A percentile compares a stretch with the other conserved stretches of the same genome.
phyloP scores from a whole-genome alignment of 1,140 invertebrate species.

The Magallana gigas region DNA sequence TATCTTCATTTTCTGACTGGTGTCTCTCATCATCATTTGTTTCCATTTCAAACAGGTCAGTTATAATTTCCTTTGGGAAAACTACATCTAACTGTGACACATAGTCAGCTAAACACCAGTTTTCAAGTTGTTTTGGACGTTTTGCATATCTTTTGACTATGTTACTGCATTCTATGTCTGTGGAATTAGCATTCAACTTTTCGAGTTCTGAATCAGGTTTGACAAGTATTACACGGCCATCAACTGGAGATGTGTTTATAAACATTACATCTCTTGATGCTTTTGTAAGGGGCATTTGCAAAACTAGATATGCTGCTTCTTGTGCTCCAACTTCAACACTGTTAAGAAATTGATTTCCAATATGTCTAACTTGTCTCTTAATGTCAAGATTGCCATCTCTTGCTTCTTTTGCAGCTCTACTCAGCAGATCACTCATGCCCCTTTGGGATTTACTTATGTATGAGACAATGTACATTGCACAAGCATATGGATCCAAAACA shows the following conservation, averaged over 20 bases:
- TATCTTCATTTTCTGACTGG: background rate
- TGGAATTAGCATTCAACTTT: conserved; percentile 25
- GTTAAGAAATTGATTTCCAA: conserved; percentile 48
- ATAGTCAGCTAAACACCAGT: too few species aligned
- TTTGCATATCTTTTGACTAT: background rate
- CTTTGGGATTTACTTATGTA: background rate
- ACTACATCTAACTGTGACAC: background rate
- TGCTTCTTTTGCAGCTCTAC: background rate
- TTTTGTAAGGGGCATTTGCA: conserved; percentile 55
- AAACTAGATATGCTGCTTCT: conserved; percentile 49
- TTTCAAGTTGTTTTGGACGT: background rate
- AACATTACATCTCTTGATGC: conserved; percentile 53
- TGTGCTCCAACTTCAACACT: conserved; percentile 52
- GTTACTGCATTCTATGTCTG: conserved; percentile 5
- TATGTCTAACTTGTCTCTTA: conserved; percentile 33
- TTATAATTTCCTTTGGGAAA: conserved; percentile 16
- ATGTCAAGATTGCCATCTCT: too few species aligned
- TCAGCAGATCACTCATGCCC: background rate
- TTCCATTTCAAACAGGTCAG: background rate
- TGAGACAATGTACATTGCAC: too few species aligned
- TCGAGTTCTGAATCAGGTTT: conserved; percentile 23
- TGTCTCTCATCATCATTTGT: conserved; percentile 28
- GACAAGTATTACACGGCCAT: conserved; percentile 23
- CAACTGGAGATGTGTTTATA: conserved; percentile 56
- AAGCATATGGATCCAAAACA: too few species aligned